Conservation (phyloP, 2,113 vertebrate genomes). For the Ciconia stormi region DNA sequence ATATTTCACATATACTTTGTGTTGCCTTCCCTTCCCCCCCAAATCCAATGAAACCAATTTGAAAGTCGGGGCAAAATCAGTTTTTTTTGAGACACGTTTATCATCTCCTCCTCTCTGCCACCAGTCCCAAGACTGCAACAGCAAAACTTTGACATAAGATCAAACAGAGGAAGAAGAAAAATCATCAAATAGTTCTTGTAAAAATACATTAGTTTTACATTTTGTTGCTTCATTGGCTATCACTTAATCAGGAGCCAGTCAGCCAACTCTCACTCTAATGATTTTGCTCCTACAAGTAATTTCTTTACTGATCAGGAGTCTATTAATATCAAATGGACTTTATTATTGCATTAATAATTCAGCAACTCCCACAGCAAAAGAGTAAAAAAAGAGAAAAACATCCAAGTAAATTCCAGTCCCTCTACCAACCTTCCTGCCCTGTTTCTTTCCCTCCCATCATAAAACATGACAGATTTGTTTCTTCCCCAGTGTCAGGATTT, state of each 20-base stretch:
- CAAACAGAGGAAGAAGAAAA: not conserved
- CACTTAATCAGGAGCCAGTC: not conserved
- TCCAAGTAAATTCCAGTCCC: not conserved
- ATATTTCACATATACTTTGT: not conserved
- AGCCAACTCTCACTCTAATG: not conserved
- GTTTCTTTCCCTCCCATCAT: not conserved
- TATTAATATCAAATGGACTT: not conserved
- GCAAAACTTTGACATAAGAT: not conserved
- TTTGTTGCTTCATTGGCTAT: not conserved
- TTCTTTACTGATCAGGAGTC: not conserved
- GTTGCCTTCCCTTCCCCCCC: not conserved
- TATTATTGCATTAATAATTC: conserved; percentile 19
- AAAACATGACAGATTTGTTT: not conserved
- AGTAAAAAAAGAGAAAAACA: not conserved
- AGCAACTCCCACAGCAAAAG: not conserved
- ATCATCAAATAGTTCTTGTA: not conserved
- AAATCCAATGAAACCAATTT: not conserved
- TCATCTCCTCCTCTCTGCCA: not conserved
- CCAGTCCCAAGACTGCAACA: not conserved
- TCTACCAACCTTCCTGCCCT: not conserved
- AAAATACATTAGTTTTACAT: not conserved
- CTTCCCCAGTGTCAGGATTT: not conserved
- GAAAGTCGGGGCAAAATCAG: not conserved
- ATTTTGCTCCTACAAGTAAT: not conserved
- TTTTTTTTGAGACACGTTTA: not conserved